Conservation (phyloP, 2,113 vertebrate species). For the Halcyon senegalensis region DNA sequence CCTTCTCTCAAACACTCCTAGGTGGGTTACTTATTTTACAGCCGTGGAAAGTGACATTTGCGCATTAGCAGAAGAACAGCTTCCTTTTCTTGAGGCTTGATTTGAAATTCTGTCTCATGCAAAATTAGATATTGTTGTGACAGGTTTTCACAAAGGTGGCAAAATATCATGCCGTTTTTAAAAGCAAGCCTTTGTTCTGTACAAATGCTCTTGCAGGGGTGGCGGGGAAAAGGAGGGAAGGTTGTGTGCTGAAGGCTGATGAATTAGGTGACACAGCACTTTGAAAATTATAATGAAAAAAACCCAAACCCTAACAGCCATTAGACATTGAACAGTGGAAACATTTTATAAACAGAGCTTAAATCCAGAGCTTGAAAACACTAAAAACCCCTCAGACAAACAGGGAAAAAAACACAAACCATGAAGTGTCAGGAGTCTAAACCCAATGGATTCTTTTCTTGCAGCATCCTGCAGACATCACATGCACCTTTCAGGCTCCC, state of each 20-base stretch:
- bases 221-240: slow-evolving; percentile 45
- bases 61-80: slow-evolving; percentile 27
- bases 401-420: rapidly evolving
- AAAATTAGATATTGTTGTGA: slow-evolving; percentile 73
- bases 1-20: not conserved
- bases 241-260: slow-evolving; percentile 47
- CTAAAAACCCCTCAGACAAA: not conserved
- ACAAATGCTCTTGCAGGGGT: slow-evolving; percentile 70
- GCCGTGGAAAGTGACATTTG: slow-evolving; percentile 19
- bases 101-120: slow-evolving; percentile 70
- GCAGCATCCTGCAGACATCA: not conserved
- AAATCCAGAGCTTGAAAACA: not conserved
- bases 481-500: not conserved
- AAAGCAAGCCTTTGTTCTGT: slow-evolving; percentile 81
- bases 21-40: slow-evolving; percentile 28
- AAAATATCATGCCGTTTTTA: slow-evolving; percentile 73
- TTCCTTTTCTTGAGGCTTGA: slow-evolving; percentile 56
- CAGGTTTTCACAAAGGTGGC: slow-evolving; percentile 77
- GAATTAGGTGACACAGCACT: slow-evolving; percentile 53
- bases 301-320: not conserved
- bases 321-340: not conserved
- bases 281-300: not conserved
- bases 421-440: not conserved
- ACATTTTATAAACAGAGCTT: not conserved
- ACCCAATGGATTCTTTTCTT: not conserved